A percentile compares a stretch with the other conserved stretches of the same genome.
These are phyloP conservation scores for Cryptus viduatorius DNA, from an alignment of 2,888 invertebrate species.

Conservation along the genomic window DNA sequence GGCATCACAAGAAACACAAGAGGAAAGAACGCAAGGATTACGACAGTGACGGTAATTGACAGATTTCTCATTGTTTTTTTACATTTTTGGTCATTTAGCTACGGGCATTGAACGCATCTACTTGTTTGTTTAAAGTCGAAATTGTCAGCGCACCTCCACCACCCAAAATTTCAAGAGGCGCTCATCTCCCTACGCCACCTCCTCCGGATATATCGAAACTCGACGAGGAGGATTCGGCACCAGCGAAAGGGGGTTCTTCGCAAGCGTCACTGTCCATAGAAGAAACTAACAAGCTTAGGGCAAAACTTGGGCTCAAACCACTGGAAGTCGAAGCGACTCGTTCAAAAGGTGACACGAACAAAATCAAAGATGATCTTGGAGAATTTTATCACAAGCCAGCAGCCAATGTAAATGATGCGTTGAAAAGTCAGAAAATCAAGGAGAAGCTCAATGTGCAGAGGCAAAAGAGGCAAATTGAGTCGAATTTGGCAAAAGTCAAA, in stretches of 20 bases:
- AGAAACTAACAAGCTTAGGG: slow-evolving; percentile 95
- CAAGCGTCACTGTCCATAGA: slow-evolving; percentile 90
- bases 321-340: slow-evolving; percentile 88
- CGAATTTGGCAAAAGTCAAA: slow-evolving; percentile 88
- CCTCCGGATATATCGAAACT: slow-evolving; percentile 72
- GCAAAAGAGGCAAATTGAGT: slow-evolving; percentile 92
- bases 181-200: slow-evolving; percentile 78
- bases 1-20: slow-evolving; percentile 84
- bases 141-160: slow-evolving; percentile 84
- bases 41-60: slow-evolving; percentile 83
- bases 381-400: slow-evolving; percentile 96
- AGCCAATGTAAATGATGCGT: slow-evolving; percentile 90
- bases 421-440: slow-evolving; percentile 92
- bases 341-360: slow-evolving; percentile 78
- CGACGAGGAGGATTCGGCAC: slow-evolving; percentile 73
- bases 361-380: slow-evolving; percentile 87
- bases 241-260: slow-evolving; percentile 83
- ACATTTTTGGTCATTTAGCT: neutral
- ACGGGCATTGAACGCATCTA: neutral
- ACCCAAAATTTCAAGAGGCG: slow-evolving; percentile 82
- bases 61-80: neutral
- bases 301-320: slow-evolving; percentile 97
- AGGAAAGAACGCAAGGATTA: slow-evolving; percentile 83
- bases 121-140: slow-evolving; percentile 78
- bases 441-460: slow-evolving; percentile 92